These are phyloP conservation scores for Sitodiplosis mosellana DNA, from an alignment of 1,140 invertebrate species.

Conservation along the genomic window DNA sequence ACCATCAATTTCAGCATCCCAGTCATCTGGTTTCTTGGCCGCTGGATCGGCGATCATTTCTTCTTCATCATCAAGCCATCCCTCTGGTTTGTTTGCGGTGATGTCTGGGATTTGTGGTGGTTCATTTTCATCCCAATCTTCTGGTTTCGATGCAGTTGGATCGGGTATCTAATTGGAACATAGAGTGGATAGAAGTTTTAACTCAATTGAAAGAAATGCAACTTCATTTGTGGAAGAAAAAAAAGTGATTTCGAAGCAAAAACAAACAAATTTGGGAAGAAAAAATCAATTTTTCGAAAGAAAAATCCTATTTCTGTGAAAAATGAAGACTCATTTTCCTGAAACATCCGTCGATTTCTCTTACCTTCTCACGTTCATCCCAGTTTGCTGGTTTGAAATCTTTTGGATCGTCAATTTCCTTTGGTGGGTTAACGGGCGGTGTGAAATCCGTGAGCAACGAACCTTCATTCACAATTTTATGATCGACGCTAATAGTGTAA, in stretches of 20 bases:
- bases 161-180: slow-evolving; percentile 78
- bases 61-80: slow-evolving; percentile 89
- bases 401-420: slow-evolving; percentile 86
- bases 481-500: slow-evolving; percentile 49
- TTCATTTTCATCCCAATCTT: slow-evolving; percentile 90
- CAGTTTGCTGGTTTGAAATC: slow-evolving; percentile 84
- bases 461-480: slow-evolving; percentile 66
- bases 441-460: slow-evolving; percentile 75
- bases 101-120: slow-evolving; percentile 79
- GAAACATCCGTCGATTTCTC: too few relatives aligned
- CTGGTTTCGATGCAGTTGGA: slow-evolving; percentile 69
- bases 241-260: too few relatives aligned
- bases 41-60: slow-evolving; percentile 74
- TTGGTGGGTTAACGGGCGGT: slow-evolving; percentile 86
- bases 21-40: slow-evolving; percentile 78
- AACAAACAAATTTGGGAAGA: too few relatives aligned
- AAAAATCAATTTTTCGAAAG: too few relatives aligned
- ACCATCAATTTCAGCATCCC: slow-evolving; percentile 97
- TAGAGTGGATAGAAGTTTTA: too few relatives aligned
- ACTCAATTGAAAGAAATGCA: too few relatives aligned
- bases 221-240: too few relatives aligned
- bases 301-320: too few relatives aligned
- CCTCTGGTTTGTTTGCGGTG: slow-evolving; percentile 69
- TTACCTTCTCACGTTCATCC: slow-evolving; percentile 85
- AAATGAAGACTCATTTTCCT: too few relatives aligned